Evolutionary conservation across 2,797 vertebrate genomes (phyloP).

Genomic region (Enteromius thamalakanensis): DNA sequence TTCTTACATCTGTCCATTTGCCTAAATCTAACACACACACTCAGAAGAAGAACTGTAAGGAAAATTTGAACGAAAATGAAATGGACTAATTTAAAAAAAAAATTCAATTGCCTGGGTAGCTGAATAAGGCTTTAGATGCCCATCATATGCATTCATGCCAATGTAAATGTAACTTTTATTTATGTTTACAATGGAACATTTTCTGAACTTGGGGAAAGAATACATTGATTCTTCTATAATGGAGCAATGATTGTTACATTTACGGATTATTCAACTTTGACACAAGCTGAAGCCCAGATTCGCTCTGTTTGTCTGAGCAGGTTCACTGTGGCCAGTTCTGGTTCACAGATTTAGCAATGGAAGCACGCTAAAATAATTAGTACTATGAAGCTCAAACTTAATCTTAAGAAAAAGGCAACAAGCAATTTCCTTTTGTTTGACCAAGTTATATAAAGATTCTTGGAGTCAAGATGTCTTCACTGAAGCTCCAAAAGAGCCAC

Average conservation of each 20-base stretch:
- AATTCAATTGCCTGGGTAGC: constrained; percentile 50
- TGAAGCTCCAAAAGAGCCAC: constrained; percentile 16
- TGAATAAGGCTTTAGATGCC: constrained; percentile 49
- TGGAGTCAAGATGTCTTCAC: constrained; percentile 23
- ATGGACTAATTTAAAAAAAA: constrained; percentile 54
- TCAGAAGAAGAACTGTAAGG: constrained; percentile 56
- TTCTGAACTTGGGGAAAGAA: neutral
- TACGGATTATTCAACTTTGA: constrained; percentile 8
- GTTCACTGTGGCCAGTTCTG: constrained; percentile 12
- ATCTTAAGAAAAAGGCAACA: constrained; percentile 31
- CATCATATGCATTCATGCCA: neutral
- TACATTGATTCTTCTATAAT: neutral
- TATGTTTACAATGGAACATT: neutral
- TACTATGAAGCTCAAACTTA: constrained; percentile 30
- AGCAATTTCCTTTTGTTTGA: constrained; percentile 20
- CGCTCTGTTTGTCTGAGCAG: constrained; percentile 33
- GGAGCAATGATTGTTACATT: constrained; percentile 3
- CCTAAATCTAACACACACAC: constrained; percentile 52
- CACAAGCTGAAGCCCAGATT: constrained; percentile 29
- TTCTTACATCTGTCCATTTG: constrained; percentile 65
- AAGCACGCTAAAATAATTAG: constrained; percentile 23
- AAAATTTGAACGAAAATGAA: constrained; percentile 45
- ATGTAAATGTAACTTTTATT: neutral
- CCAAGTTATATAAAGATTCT: constrained; percentile 8
- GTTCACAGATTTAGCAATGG: constrained; percentile 16